These are phyloP conservation scores for Coleophora deauratella DNA, from an alignment of 2,888 invertebrate genomes.

Conservation along the genomic window DNA sequence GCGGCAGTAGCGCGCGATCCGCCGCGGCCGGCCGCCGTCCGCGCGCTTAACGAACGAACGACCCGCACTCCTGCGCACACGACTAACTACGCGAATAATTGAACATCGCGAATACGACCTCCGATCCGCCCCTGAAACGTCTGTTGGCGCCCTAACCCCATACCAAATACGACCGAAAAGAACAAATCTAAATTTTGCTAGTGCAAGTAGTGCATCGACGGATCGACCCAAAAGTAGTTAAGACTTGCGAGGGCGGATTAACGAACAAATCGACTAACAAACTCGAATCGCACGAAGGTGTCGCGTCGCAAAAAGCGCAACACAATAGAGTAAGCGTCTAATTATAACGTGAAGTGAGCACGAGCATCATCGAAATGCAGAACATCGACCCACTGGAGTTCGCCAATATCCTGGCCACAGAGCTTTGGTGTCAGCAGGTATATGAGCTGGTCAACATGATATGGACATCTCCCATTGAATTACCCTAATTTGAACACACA, in stretches of 20 bases:
- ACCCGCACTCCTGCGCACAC: slow-evolving; percentile 69
- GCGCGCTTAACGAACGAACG: slow-evolving; percentile 74
- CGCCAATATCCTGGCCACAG: slow-evolving; percentile 87
- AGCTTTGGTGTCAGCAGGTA: slow-evolving; percentile 90
- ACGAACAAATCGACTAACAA: slow-evolving; percentile 71
- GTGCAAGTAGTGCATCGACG: slow-evolving; percentile 32
- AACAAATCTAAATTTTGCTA: too few relatives aligned
- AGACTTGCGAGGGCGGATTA: slow-evolving; percentile 68
- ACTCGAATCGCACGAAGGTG: slow-evolving; percentile 70
- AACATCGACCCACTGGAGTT: slow-evolving; percentile 88
- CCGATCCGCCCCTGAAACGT: slow-evolving; percentile 42
- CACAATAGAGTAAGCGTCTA: slow-evolving; percentile 73
- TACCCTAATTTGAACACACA: too few relatives aligned
- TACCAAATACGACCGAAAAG: slow-evolving; percentile 12
- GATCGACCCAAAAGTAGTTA: slow-evolving; percentile 41
- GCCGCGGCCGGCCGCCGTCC: slow-evolving; percentile 71
- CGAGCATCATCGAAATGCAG: slow-evolving; percentile 57
- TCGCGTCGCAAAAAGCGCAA: slow-evolving; percentile 73
- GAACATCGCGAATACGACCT: slow-evolving; percentile 44
- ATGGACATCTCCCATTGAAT: too few relatives aligned
- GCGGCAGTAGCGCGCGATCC: slow-evolving; percentile 68
- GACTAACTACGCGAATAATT: slow-evolving; percentile 44
- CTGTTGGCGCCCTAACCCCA: slow-evolving; percentile 14
- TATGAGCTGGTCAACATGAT: neutral
- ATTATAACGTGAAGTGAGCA: slow-evolving; percentile 55